Base-by-base conservation (phyloP, 2,797 vertebrate species). In the Nannoperca australis region DNA sequence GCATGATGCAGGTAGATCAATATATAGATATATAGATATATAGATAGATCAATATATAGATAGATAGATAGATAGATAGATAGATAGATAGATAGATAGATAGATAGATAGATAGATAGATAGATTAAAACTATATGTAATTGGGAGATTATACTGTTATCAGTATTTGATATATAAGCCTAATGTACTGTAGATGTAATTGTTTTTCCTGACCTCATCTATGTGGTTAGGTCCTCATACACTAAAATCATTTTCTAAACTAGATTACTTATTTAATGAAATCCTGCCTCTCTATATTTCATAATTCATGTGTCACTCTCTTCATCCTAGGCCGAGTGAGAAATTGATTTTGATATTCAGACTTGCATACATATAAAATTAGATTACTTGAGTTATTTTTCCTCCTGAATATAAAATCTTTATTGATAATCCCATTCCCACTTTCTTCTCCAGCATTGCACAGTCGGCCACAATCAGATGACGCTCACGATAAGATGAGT, bases 341-440 rank as follows among this genome's bases (percentile, higher is more conserved):
- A 75, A 70, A 81, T 53, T 0, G 9, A 70, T 65, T 77, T 65
- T 55, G 22, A 66, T 77, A 76, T 78, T 88, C 42, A 67, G 17
- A 64, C 27, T 45, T 84, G 50, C 76, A 80, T 77, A n/a, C 45
- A 79, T 70, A 30, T 60, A 50, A 51, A 73, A 66, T 84, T 20
- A 53, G 27, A 78, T 83, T 78, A 70, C 51, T 30, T 20, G 7
- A 27, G 42, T 38, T 64, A 66, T 55, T 64, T 79, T 55, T 55
- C 36, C 32, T 32, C n/a, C 5, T 73, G 3, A 75, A 75, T 76
- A 76, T 55, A 32, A 47, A 14, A 62, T 44, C 14, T 64, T 6
- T 65, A 74, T 22, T 74, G 18, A 71, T 61, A 70, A 75, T 70
- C 30, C 14, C 38, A 14, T 73, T 82, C 47, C 40, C 20, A 40